phyloP scores from a whole-genome alignment of 2,113 vertebrate genomes.

The Sphaerodactylus townsendi region DNA sequence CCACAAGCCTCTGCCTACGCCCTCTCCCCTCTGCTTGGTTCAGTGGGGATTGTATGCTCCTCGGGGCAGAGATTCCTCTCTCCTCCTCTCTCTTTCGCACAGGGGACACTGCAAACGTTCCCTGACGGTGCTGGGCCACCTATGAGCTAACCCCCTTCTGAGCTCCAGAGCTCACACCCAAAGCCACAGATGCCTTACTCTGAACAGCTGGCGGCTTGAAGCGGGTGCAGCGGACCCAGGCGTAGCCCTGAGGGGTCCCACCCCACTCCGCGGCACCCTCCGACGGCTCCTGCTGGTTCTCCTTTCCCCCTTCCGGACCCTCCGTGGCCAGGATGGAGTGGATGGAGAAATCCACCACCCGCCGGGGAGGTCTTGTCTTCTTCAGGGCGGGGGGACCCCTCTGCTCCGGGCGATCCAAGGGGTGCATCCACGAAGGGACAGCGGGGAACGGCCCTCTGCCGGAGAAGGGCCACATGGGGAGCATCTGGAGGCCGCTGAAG shows the following conservation, averaged over 20 bases:
- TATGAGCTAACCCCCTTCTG: too few relatives aligned
- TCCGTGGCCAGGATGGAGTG: slow-evolving; percentile 12
- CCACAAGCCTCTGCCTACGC: too few relatives aligned
- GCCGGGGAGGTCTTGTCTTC: background rate
- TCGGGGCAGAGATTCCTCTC: background rate
- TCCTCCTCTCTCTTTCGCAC: too few relatives aligned
- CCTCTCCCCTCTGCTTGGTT: background rate
- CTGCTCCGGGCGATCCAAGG: background rate
- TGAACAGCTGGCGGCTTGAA: background rate
- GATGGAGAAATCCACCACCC: slow-evolving; percentile 13
- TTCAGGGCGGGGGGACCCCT: background rate
- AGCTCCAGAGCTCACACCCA: background rate
- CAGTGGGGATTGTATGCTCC: background rate
- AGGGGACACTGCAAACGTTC: background rate
- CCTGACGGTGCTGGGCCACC: background rate
- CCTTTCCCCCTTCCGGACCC: background rate
- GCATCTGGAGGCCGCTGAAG: background rate
- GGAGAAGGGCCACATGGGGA: background rate
- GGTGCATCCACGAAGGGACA: background rate
- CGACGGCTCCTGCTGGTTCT: background rate
- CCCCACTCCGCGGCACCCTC: background rate
- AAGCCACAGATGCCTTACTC: background rate
- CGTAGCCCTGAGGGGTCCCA: background rate
- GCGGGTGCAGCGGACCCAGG: background rate
- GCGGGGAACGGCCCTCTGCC: background rate